phyloP scores from a whole-genome alignment of 2,797 vertebrate species.

The Poeciliopsis gracilis region DNA sequence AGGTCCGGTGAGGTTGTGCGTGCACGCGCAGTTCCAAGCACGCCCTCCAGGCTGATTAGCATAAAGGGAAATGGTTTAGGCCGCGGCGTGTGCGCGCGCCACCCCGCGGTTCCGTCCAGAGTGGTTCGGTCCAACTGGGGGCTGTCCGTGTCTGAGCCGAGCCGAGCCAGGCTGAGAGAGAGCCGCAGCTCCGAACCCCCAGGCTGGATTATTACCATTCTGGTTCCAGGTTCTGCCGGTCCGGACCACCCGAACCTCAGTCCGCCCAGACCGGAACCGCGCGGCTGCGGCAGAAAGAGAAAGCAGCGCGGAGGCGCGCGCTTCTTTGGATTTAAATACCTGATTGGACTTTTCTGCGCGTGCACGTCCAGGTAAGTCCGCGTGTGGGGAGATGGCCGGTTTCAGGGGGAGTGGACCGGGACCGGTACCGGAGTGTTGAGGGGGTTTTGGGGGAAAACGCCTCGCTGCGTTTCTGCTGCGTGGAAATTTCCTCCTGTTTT shows the following conservation, averaged over 20 bases:
- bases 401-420: slow-evolving; percentile 14
- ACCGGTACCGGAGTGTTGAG: neutral
- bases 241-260: slow-evolving; percentile 8
- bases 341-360: slow-evolving; percentile 50
- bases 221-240: neutral
- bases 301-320: slow-evolving; percentile 40
- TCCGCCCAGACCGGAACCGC: neutral
- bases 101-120: neutral
- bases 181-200: slow-evolving; percentile 46
- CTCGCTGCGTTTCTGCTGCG: slow-evolving; percentile 33
- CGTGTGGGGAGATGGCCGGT: neutral
- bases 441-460: slow-evolving; percentile 60
- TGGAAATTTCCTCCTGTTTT: neutral
- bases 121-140: slow-evolving; percentile 56
- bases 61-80: neutral
- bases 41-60: fast-evolving
- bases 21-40: fast-evolving
- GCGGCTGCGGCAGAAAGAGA: slow-evolving; percentile 15
- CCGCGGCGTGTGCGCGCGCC: fast-evolving
- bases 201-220: slow-evolving; percentile 39
- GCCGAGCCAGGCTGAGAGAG: slow-evolving; percentile 25
- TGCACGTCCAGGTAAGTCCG: slow-evolving; percentile 57
- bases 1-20: no score
- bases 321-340: slow-evolving; percentile 57
- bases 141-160: slow-evolving; percentile 48